Base-by-base conservation (phyloP, 2,113 vertebrate species). In the Mormyrus lacerda region DNA sequence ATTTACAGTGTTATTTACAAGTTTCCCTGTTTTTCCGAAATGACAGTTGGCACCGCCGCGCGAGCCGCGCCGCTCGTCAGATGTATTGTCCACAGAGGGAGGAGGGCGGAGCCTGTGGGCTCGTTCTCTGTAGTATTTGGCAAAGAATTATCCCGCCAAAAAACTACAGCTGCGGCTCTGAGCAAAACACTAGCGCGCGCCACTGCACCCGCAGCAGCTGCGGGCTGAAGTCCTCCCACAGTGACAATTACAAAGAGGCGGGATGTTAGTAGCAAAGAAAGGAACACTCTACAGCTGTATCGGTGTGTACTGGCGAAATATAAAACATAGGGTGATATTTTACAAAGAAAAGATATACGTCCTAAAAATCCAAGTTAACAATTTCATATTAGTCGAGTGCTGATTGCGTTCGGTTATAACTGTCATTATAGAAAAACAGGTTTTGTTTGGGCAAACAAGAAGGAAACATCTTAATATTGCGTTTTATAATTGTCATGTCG, bases 111-210 rank as follows among this genome's bases (percentile, higher is more conserved):
- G 92, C 89, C 91, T 92, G 94, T 91, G 93, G 93, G 94, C 92
- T 91, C 0, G 85, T 51, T 89, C 91, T 89, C n/a, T 17, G 50
- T 89, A 90, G 89, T 91, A 86, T 94, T 92, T 93, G 94, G 0
- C 89, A 91, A 91, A 93, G 92, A 94, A 95, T 95, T 94, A 91
- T 94, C 95, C 95, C 95, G 94, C 1, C 2, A 89, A 90, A 92
- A 92, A 31, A 89, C 0, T 82, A 88, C 24, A 91, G 88, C 73
- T 88, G 89, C 65, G 73, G 47, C 21, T 44, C 84, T 2, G 42
- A 42, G 55, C 27, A 76, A 42, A 50, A 76, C 42, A 73, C 48
- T 0, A 87, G 58, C 13, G 39, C 76, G 73, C 88, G 79, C 47
- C 48, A 24, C 69, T 21, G 17, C 58, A 21, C n/a, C 61, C 39